A percentile compares a stretch with the other conserved stretches of the same genome.
These are phyloP conservation scores for Hycleus phaleratus DNA, from an alignment of 1,140 invertebrate species.

Conservation along the genomic window DNA sequence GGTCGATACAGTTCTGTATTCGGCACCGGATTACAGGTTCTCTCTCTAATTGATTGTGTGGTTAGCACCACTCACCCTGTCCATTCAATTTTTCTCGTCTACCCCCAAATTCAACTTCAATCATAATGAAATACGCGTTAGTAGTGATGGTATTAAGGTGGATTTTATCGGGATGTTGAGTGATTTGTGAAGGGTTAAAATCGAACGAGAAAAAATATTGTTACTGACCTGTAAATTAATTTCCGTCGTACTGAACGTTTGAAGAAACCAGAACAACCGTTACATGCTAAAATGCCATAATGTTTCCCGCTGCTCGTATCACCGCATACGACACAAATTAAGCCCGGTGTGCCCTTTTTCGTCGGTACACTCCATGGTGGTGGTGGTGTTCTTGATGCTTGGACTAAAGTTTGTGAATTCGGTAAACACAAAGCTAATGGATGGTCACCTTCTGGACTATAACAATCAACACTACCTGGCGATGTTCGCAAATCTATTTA, in stretches of 20 bases:
- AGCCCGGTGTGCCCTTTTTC: slow-evolving; percentile 47
- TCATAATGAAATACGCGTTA: slow-evolving; percentile 25
- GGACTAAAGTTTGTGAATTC: slow-evolving; percentile 36
- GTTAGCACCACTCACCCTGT: slow-evolving; percentile 18
- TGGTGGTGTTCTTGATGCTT: slow-evolving; percentile 38
- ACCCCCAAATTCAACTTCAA: slow-evolving; percentile 18
- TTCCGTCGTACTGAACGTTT: slow-evolving; percentile 94
- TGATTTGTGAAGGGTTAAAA: background rate
- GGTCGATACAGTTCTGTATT: slow-evolving; percentile 3
- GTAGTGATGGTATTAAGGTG: too few relatives aligned
- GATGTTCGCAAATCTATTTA: slow-evolving; percentile 36
- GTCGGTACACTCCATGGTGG: slow-evolving; percentile 37
- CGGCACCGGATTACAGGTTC: slow-evolving; percentile 20
- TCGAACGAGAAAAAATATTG: background rate
- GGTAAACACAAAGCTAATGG: slow-evolving; percentile 36
- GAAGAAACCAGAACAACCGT: slow-evolving; percentile 98
- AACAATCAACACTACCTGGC: slow-evolving; percentile 37
- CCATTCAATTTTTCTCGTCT: background rate
- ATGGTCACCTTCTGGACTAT: slow-evolving; percentile 35
- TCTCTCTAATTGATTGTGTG: slow-evolving; percentile 26
- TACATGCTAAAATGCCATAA: slow-evolving; percentile 98
- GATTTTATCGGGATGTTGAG: too few relatives aligned
- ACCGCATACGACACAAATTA: slow-evolving; percentile 91
- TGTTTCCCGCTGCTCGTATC: slow-evolving; percentile 96
- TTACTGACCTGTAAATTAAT: slow-evolving; percentile 85